Base-by-base conservation (phyloP, 2,797 vertebrate genomes). In the Sebastes paucispinis region DNA sequence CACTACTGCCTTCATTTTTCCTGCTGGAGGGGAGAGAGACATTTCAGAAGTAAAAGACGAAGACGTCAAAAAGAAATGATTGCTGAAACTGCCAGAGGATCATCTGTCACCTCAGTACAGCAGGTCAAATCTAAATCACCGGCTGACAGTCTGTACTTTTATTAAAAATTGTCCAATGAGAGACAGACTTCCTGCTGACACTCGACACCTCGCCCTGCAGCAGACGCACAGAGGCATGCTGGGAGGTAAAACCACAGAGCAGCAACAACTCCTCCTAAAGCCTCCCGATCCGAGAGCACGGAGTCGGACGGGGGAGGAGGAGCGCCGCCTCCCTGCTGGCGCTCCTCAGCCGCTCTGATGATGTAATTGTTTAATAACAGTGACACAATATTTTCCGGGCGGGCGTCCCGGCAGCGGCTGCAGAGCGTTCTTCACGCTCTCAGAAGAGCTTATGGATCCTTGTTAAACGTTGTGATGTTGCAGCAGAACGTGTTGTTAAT, bases 301-400 rank as follows among this genome's bases (percentile, higher is more conserved):
- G 65, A 18, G 62, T 31, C 20, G 39, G 65, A 57, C 29, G 39
- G 39, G 14, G 77, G 25, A 25, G 77, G 25, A 25, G 59, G 24
- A 43, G 82, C 68, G 2, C 78, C 69, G 10, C 90, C 75, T 47
- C 43, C 57, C 58, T 79, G 85, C 82, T 90, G 86, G 91, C 90
- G 92, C 39, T 43, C 39, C 14, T 43, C 39, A 16, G 39, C 39
- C 6, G 39, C 89, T 94, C 77, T 95, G 93, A 95, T 95, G 93
- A 95, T 94, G 82, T 94, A 87, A 96, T 87, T 93, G 87, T 93
- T 93, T 96, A 95, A 95, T 80, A 89, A 89, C 81, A 81, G 82
- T 92, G 93, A 96, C 91, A 90, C 87, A 95, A 93, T 87, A 91
- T 91, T 95, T 95, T 96, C 93, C 91, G 92, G 88, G 69, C 78